Evolutionary conservation across 1,140 invertebrate genomes (phyloP), one percentile per base, ranked within the genome.

Genomic region (Anthonomus grandis): DNA sequence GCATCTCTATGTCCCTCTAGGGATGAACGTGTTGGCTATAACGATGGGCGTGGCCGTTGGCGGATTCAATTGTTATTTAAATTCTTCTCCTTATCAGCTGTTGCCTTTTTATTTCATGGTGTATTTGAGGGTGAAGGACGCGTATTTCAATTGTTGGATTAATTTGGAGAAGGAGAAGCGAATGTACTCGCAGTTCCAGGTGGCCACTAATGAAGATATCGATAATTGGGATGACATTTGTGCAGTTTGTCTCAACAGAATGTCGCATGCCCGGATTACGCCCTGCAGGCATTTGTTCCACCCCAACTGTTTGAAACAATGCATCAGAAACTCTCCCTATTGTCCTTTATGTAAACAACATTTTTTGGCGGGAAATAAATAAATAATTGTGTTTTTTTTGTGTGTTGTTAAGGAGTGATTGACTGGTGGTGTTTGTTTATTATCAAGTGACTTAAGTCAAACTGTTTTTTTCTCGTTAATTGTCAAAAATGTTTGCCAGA

Each of bases 251-350:
- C 73, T 89, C 5, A 82, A 79, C 45, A 66, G 69, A 1, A 87
- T 89, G 85, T 79, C 73, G 34, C 79, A 75, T 10, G 86, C 86
- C 0, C 72, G 85, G 17, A 80, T 87, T 8, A 89, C 87, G 3
- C 85, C 86, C 0, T 89, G 87, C 64, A 82, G 83, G 39, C 87
- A 89, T 66, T 79, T 85, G 58, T 89, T 89, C 70, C 87, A 89
- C 69, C 84, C 84, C 0, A 82, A 85, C 63, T 89, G 87, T 66
- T 71, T 89, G 13, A 76, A 86, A 57, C 77, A 79, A 48, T 89
- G 86, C 68, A 71, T 89, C 2, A 84, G 85, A 60, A 76, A 76
- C 15, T 83, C 81, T 19, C 78, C 85, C 59, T 76, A 79, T 50
- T 89, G 87, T 64, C 86, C 87, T 0, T 79, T 89, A 54, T 89